Base-by-base conservation (phyloP, 1,140 invertebrate species). In the Bombus affinis region DNA sequence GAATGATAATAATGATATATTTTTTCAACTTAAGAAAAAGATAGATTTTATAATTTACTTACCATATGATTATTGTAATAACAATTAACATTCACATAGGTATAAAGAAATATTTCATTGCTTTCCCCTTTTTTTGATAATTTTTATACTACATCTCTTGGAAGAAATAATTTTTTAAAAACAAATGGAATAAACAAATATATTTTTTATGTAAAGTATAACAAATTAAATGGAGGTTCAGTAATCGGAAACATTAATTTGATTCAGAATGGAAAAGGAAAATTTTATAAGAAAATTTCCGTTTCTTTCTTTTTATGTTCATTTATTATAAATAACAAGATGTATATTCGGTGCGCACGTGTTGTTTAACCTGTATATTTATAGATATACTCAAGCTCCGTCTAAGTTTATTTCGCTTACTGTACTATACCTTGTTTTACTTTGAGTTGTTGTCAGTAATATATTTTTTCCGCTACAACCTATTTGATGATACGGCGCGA, bases 271-370 rank as follows among this genome's bases (percentile, higher is more conserved):
- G 12, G n/a, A 5, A n/a, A 1, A 42, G 25, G 65, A 2, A 35
- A n/a, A 68, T 28, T 68, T 71, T 2, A 57, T 44, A 22, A 65
- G 3, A 22, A 81, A 25, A 42, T 28, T 71, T 18, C 44, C 53
- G 79, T 5, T 57, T 42, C 81, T 76, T 84, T 66, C 22, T 62
- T 87, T 90, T 91, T 81, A 88, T 77, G 86, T 89, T 78, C 73
- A 80, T 95, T 95, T 95, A 95, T 95, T 95, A 95, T 94, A 95
- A 95, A 95, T 95, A 95, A 95, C 94, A 95, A 94, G 92, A 94
- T 95, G 93, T 94, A 95, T 95, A 93, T 94, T 93, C 90, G 89
- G 93, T 95, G 95, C 93, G 94, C 92, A 95, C 81, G 94, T 95
- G 91, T 94, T 88, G 87, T 93, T 93, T 93, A 93, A 91, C 76